A percentile compares a stretch with the other conserved stretches of the same genome.
phyloP scores from a whole-genome alignment of 1,140 invertebrate species.

The Drosophila pectinifera region DNA sequence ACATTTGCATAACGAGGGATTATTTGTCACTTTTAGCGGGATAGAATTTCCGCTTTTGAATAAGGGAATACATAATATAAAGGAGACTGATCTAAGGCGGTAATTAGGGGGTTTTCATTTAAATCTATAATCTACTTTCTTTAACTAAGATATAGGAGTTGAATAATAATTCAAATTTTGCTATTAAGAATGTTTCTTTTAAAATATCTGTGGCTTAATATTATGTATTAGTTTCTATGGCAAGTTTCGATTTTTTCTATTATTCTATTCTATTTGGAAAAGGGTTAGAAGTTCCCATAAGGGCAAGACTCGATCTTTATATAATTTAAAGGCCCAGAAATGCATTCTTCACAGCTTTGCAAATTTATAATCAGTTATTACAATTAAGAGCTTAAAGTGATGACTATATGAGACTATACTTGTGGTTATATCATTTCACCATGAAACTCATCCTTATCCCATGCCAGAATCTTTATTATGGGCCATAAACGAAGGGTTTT shows the following conservation, averaged over 20 bases:
- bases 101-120: conserved; percentile 3
- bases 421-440: neutral
- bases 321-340: too few species aligned
- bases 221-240: too few species aligned
- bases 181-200: too few species aligned
- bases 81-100: conserved; percentile 1
- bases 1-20: conserved; percentile 28
- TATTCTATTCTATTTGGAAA: too few species aligned
- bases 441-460: neutral
- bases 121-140: neutral
- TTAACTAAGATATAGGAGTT: too few species aligned
- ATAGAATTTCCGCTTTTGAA: conserved; percentile 23
- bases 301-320: too few species aligned
- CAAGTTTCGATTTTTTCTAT: too few species aligned
- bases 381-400: too few species aligned
- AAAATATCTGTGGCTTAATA: too few species aligned
- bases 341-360: too few species aligned
- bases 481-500: conserved; percentile 29
- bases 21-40: conserved; percentile 1
- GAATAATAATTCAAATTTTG: neutral
- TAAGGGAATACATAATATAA: conserved; percentile 5
- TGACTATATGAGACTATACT: neutral
- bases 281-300: too few species aligned
- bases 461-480: conserved; percentile 21
- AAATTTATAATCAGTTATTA: too few species aligned